Base-by-base conservation (phyloP, 2,888 invertebrate genomes). In the Himalopsyche tibetana region DNA sequence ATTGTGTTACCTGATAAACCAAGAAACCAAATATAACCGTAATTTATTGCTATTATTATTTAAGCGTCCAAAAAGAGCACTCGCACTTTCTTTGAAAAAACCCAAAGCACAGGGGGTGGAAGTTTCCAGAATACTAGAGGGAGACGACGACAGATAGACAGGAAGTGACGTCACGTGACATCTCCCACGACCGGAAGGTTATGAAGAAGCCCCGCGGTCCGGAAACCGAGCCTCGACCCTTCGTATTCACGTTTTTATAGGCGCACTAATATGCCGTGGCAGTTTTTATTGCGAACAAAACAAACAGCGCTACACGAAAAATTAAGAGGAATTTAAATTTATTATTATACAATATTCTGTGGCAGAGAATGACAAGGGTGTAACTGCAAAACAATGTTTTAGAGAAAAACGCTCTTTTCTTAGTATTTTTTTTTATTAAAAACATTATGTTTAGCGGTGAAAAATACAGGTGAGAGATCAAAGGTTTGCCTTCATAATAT, bases 151-250 rank as follows among this genome's bases (percentile, higher is more conserved):
- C 11, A 63, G 28, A 19, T 19, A 19, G 19, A 63, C 63, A 28
- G 63, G 63, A 63, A 63, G 63, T 63, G 63, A 56, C 56, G 56
- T 56, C 56, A 56, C 56, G 56, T 56, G 56, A 63, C 63, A 63
- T 63, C 63, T 63, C 63, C 63, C 63, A 11, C 63, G 63, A 19
- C 63, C 63, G 63, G 63, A 63, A 63, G 63, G 63, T 63, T 63
- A 63, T 6, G 63, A 28, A 63, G 63, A 63, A 63, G 28, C 63
- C 63, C 63, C 63, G 63, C 63, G 63, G 63, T n/a, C 28, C 63
- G 63, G 63, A 28, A 63, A 28, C 63, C 63, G 63, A 63, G 63
- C 63, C 63, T 63, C 63, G 63, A 63, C 63, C 63, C 63, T 63
- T 63, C 63, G 63, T 63, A 63, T 63, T 63, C 8, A 28, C 63